Evolutionary conservation across 2,888 invertebrate genomes (phyloP), one percentile per base, ranked within the genome.

Genomic region (Latrodectus elegans): DNA sequence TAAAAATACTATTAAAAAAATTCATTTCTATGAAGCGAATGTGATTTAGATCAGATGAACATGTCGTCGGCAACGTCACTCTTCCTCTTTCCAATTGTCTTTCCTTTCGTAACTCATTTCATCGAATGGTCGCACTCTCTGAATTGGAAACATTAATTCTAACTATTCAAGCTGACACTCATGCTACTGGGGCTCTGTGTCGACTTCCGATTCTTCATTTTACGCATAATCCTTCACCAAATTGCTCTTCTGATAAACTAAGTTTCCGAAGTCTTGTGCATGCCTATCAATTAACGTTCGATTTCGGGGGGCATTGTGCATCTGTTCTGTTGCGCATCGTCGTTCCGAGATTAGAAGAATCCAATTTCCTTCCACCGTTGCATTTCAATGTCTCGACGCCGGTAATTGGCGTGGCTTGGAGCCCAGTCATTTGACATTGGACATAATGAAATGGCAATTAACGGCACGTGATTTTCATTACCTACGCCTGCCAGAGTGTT

Each of bases 361-460:
- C 67, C 77, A 84, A 84, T 84, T 84, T 84, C 84, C 84, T 77
- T 68, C 71, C 73, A 51, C 51, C n/a, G 60, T 49, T 55, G 53
- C 70, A 64, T 71, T 76, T 76, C 76, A 52, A 70, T 72, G 22
- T 49, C 22, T 51, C 17, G 53, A 51, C 53, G 65, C 55, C 78
- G 77, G 78, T 84, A 84, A 84, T 84, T 84, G 84, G 72, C 65
- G 67, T 72, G 64, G 72, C 73, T 67, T 15, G 65, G 67, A 78
- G 67, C 73, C 73, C 81, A 70, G 70, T 68, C 70, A 70, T 74
- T 81, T 73, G 68, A 38, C 67, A 70, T 14, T 49, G 38, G 55
- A 38, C 74, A 52, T 70, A 75, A 82, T 82, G 82, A 75, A 82
- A 74, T 75, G 67, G 82, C 74, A 82, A 82, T 82, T 82, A 82